Percentiles rank a stretch among this genome's conserved stretches.
Conservation (phyloP, 2,797 vertebrate species). For the Hydrocynus forskahlii region DNA sequence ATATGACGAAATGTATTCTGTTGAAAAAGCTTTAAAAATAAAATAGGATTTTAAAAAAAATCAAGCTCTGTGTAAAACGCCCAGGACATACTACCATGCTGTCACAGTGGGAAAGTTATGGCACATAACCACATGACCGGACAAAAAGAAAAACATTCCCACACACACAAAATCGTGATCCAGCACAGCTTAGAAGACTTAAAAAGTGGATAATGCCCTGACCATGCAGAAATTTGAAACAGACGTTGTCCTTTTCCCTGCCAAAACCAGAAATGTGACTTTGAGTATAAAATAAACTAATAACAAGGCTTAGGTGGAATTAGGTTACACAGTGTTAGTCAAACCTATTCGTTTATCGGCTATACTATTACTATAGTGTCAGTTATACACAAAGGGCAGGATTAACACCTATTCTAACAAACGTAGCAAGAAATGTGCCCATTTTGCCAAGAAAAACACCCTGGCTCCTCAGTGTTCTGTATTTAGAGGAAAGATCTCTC, state of each 20-base stretch:
- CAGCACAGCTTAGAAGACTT: background rate
- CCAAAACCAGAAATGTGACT: background rate
- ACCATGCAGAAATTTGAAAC: background rate
- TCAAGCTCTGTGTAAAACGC: background rate
- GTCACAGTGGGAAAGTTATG: background rate
- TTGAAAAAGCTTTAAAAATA: background rate
- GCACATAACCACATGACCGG: background rate
- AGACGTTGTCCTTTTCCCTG: background rate
- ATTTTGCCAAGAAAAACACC: constrained; percentile 3
- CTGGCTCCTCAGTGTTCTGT: background rate
- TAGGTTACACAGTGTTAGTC: background rate
- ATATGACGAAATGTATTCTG: background rate
- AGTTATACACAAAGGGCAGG: background rate
- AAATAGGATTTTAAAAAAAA: background rate
- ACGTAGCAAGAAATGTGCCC: background rate
- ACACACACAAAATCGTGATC: background rate
- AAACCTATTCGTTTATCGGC: background rate
- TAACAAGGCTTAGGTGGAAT: background rate
- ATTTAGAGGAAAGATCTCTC: constrained; percentile 12
- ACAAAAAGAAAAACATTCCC: background rate
- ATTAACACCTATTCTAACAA: background rate
- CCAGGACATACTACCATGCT: background rate
- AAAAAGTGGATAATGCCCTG: background rate
- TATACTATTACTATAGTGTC: too few relatives aligned
- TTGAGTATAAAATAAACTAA: background rate